Evolutionary conservation across 1,140 invertebrate genomes (phyloP).

Genomic region (Hyposmocoma kahamanoa): DNA sequence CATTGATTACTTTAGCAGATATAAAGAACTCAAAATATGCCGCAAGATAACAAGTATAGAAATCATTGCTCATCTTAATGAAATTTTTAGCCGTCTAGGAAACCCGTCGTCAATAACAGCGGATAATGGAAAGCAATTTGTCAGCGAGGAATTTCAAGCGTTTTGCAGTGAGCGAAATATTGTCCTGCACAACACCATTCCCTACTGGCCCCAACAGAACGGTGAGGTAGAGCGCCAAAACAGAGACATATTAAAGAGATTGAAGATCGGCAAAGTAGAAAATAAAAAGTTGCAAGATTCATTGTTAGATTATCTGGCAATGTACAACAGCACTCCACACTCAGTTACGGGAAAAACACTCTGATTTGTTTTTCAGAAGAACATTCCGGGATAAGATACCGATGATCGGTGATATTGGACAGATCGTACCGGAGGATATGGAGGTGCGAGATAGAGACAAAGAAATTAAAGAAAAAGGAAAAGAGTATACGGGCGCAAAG

Average conservation of each 20-base stretch:
- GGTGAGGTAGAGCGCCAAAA: neutral
- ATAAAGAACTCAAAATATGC: neutral
- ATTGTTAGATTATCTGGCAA: neutral
- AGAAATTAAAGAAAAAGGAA: constrained; percentile 1
- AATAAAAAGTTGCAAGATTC: neutral
- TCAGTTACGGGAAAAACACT: neutral
- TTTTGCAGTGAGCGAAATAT: neutral
- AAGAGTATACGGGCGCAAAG: neutral
- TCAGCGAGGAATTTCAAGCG: neutral
- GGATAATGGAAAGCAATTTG: neutral
- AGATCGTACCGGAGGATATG: neutral
- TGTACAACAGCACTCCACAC: neutral
- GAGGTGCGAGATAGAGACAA: neutral
- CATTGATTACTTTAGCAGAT: neutral
- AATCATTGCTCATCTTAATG: neutral
- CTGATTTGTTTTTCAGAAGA: neutral
- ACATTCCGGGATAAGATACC: neutral
- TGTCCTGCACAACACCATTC: neutral
- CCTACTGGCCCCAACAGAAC: neutral
- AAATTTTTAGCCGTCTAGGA: constrained; percentile 1
- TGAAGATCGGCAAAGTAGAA: neutral
- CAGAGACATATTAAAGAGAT: neutral
- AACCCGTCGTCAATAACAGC: neutral
- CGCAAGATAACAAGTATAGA: neutral
- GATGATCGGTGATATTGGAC: neutral